Base-by-base conservation (phyloP, 30 jellyfish, hydroid and myxozoan genomes). In the Mastigias papua region DNA sequence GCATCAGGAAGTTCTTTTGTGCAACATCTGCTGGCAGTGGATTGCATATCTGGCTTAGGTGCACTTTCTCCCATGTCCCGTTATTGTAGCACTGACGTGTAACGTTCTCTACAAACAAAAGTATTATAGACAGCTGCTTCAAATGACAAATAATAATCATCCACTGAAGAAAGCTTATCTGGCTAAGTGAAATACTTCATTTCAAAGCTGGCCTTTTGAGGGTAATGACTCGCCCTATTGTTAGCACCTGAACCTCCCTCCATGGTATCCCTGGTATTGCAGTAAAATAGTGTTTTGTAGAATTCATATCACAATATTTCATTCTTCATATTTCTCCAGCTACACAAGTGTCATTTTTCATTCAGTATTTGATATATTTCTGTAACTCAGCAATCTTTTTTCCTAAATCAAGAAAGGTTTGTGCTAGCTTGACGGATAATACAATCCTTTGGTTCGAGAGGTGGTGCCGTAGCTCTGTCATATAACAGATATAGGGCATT, bases 21-120 rank as follows among this genome's bases (percentile, higher is more conserved):
- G 80, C 72, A 57, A 83, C 80, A 26, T 33, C 67, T 70, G 46
- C 61, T 8, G 92, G 92, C 57, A 83, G 42, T 31, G 86, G 86
- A 19, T 57, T 70, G 86, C 92, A 83, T 30, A 2, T 10, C 1
- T 31, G 2, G 23, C 70, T 34, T 30, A 83, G 21, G 2, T 16
- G 6, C 26, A 83, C 37, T 30, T 25, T n/a, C 33, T 83, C 81
- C 92, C 92, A 83, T 4, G 92, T 83, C 25, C 92, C 92, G 27
- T 83, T 83, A 28, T 35, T 27, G 50, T 83, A 46, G 81, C 92
- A 83, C 22, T 37, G 66, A 32, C 86, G 79, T 19, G 92, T 83
- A n/a, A 83, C 86, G 31, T 22, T 71, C 70, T 34, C 86, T 83
- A 78, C 0, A 83, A 70, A 42, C 54, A 15, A 42, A n/a, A n/a